Conservation (phyloP, 1,140 invertebrate genomes). For the Drosophila ananassae region DNA sequence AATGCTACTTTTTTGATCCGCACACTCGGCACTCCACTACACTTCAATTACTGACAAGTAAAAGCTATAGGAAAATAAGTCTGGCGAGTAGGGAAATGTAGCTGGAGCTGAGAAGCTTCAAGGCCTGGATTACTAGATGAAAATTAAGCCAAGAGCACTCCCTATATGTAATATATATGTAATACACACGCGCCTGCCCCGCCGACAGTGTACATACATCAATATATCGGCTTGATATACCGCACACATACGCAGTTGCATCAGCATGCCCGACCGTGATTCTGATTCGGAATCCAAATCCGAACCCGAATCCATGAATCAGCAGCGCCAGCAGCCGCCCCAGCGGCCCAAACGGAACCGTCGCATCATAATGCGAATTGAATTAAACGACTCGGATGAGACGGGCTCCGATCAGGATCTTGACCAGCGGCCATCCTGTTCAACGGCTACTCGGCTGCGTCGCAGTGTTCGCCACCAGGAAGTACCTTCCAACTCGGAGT, state of each 20-base stretch:
- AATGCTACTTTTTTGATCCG: constrained; percentile 36
- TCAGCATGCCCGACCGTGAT: constrained; percentile 73
- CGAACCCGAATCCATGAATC: constrained; percentile 60
- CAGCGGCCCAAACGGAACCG: constrained; percentile 59
- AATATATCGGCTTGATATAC: constrained; percentile 53
- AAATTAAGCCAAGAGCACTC: constrained; percentile 38
- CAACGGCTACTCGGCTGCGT: constrained; percentile 24
- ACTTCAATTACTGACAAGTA: constrained; percentile 45
- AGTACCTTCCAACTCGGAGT: constrained; percentile 56
- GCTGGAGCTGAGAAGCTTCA: constrained; percentile 10
- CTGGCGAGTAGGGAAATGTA: constrained; percentile 33
- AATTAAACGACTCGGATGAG: constrained; percentile 76
- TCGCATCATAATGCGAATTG: constrained; percentile 81
- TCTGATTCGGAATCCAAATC: constrained; percentile 56
- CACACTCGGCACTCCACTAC: constrained; percentile 17
- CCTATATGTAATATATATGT: constrained; percentile 49
- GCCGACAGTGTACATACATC: constrained; percentile 41
- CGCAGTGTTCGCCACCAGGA: constrained; percentile 10
- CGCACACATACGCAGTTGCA: constrained; percentile 62
- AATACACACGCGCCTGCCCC: constrained; percentile 44
- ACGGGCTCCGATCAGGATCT: constrained; percentile 52
- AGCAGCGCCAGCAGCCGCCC: constrained; percentile 27
- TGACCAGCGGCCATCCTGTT: constrained; percentile 40
- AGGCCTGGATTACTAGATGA: constrained; percentile 34
- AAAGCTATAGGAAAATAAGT: constrained; percentile 11